phyloP scores from a whole-genome alignment of 2,888 invertebrate species.

The Aelia acuminata region DNA sequence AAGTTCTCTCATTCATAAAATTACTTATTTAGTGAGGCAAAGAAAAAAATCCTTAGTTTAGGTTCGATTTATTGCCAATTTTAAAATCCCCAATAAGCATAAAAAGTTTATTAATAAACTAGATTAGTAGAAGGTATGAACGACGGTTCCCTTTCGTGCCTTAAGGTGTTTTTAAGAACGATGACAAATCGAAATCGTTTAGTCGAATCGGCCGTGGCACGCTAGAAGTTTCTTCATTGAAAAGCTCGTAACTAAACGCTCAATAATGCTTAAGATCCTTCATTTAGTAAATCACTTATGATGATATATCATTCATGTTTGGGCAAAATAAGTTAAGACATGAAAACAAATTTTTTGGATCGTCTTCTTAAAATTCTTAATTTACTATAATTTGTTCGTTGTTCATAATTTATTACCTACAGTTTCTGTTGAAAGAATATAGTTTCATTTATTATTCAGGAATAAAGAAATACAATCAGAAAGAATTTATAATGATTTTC shows the following conservation, averaged over 20 bases:
- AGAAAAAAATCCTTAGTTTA: background rate
- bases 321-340: too few relatives aligned
- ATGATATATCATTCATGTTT: too few relatives aligned
- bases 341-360: too few relatives aligned
- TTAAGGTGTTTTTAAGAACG: background rate
- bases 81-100: background rate
- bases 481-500: too few relatives aligned
- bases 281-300: too few relatives aligned
- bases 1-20: too few relatives aligned
- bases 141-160: background rate
- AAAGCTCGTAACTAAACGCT: background rate
- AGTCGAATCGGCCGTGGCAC: background rate
- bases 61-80: background rate
- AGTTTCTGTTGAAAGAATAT: too few relatives aligned
- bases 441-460: too few relatives aligned
- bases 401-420: too few relatives aligned
- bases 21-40: background rate
- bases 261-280: background rate
- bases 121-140: background rate
- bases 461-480: too few relatives aligned
- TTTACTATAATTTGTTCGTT: too few relatives aligned
- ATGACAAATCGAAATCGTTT: background rate
- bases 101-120: background rate
- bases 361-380: too few relatives aligned
- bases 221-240: background rate